Conservation (phyloP, 2,888 invertebrate species). For the Phragmatobia fuliginosa region DNA sequence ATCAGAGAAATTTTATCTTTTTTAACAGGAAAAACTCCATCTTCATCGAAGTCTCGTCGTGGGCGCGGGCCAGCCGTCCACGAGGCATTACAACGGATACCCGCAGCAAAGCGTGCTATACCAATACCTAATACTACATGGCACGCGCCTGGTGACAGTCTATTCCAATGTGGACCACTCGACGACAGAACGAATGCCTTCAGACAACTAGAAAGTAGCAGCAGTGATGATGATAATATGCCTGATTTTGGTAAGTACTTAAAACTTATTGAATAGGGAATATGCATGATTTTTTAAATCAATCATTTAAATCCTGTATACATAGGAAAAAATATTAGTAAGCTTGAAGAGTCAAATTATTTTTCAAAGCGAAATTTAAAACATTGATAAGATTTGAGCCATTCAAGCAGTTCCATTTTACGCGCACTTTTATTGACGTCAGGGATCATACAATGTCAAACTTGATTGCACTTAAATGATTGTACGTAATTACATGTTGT, state of each 20-base stretch:
- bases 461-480: too few species aligned
- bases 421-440: too few species aligned
- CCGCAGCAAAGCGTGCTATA: slow-evolving; percentile 64
- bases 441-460: too few species aligned
- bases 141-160: slow-evolving; percentile 83
- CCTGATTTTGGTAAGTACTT: slow-evolving; percentile 75
- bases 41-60: slow-evolving; percentile 67
- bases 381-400: too few species aligned
- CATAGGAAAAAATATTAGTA: too few species aligned
- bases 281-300: too few species aligned
- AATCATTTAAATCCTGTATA: too few species aligned
- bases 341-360: too few species aligned
- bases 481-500: too few species aligned
- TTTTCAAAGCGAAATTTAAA: too few species aligned
- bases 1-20: neutral
- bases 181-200: slow-evolving; percentile 67
- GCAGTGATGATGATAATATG: slow-evolving; percentile 80
- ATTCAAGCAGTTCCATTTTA: too few species aligned
- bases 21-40: slow-evolving; percentile 60
- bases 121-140: slow-evolving; percentile 71
- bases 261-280: too few species aligned
- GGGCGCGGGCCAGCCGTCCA: slow-evolving; percentile 84
- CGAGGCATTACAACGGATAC: slow-evolving; percentile 88
- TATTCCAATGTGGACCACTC: slow-evolving; percentile 79
- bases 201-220: slow-evolving; percentile 73